phyloP scores from a whole-genome alignment of 2,797 vertebrate genomes.

The Tauraco hartlaubi region DNA sequence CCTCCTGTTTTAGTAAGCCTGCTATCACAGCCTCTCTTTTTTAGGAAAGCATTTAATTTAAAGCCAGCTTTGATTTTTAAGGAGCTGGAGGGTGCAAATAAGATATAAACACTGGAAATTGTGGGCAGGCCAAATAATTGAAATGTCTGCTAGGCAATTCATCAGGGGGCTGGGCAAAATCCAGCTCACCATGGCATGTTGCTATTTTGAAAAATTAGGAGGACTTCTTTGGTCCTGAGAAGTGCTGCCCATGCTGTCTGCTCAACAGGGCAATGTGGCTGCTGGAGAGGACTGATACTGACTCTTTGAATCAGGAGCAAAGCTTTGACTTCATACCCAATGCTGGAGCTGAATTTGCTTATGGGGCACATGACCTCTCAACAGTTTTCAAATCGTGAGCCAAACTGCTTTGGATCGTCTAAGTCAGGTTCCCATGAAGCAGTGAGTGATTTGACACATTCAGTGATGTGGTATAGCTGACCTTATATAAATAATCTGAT shows the following conservation, averaged over 20 bases:
- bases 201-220: background rate
- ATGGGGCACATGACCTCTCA: background rate
- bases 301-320: background rate
- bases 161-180: background rate
- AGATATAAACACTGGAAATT: background rate
- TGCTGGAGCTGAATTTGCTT: background rate
- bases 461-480: background rate
- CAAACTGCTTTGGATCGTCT: background rate
- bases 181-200: background rate
- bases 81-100: background rate
- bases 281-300: background rate
- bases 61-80: background rate
- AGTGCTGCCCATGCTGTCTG: background rate
- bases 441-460: background rate
- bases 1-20: background rate
- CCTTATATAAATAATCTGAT: background rate
- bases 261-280: background rate
- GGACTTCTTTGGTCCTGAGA: background rate
- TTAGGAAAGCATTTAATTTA: background rate
- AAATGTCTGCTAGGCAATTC: background rate
- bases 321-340: background rate
- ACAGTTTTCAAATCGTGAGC: background rate
- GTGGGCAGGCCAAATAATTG: background rate
- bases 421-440: background rate
- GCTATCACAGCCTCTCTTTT: background rate